A percentile compares a stretch with the other conserved stretches of the same genome.
Evolutionary conservation across 2,113 vertebrate species (phyloP).

Genomic region (Lycocorax pyrrhopterus): DNA sequence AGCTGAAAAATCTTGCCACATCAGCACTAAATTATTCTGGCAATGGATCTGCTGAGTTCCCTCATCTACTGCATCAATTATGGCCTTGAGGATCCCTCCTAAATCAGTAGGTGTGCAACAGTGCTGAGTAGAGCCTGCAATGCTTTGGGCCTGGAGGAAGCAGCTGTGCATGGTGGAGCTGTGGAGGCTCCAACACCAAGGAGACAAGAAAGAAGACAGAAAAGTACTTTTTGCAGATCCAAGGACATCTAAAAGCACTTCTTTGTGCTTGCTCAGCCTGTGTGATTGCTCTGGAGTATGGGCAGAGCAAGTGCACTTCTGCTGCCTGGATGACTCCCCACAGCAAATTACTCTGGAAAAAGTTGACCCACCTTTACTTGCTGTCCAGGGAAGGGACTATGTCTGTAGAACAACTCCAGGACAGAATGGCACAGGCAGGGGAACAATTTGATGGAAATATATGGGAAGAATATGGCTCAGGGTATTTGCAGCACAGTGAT

Average conservation of each 20-base stretch:
- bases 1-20: slow-evolving; percentile 14
- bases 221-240: background rate
- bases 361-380: background rate
- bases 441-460: background rate
- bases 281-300: background rate
- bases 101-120: accelerated
- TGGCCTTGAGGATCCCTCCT: background rate
- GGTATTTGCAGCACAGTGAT: background rate
- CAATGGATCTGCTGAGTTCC: background rate
- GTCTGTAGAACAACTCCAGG: background rate
- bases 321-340: background rate
- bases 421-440: background rate
- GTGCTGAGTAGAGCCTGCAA: background rate
- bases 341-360: background rate
- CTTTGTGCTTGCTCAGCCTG: background rate
- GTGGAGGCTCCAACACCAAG: background rate
- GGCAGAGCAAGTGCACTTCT: background rate
- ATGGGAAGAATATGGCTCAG: background rate
- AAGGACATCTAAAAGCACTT: background rate
- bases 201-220: background rate
- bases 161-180: background rate
- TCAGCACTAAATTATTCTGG: slow-evolving; percentile 18
- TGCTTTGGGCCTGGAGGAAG: background rate
- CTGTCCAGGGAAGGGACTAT: background rate
- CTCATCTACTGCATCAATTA: background rate